Conservation (phyloP, 2,113 vertebrate genomes). For the Sapayoa aenigma region DNA sequence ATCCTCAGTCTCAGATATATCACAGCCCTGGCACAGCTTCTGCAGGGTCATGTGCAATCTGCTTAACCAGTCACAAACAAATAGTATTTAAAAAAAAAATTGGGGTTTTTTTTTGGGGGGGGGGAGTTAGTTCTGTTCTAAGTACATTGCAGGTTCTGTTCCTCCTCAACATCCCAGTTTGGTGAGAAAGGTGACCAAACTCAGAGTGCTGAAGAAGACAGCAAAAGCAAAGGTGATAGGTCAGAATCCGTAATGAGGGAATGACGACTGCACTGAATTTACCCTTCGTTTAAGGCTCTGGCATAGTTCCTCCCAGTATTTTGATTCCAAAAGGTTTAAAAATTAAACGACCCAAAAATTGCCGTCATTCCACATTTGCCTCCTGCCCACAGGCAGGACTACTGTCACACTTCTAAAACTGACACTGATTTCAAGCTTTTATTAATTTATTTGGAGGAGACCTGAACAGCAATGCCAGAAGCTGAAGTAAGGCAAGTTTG, state of each 20-base stretch:
- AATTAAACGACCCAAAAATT: background rate
- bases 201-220: background rate
- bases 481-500: background rate
- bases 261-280: background rate
- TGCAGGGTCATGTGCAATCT: background rate
- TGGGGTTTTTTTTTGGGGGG: accelerated
- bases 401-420: background rate
- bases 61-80: background rate
- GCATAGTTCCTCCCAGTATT: background rate
- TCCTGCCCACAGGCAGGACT: background rate
- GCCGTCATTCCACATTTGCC: background rate
- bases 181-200: background rate
- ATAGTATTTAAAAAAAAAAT: background rate
- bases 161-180: background rate
- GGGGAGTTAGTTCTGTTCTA: background rate
- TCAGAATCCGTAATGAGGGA: background rate
- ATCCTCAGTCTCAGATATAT: background rate
- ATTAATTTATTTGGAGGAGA: background rate
- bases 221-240: background rate
- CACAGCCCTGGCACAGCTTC: background rate
- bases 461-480: background rate
- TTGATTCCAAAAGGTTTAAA: background rate
- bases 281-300: background rate
- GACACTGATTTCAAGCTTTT: background rate
- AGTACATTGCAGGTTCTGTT: background rate